phyloP scores from a whole-genome alignment of 1,140 invertebrate genomes.

The Eurosta solidaginis region DNA sequence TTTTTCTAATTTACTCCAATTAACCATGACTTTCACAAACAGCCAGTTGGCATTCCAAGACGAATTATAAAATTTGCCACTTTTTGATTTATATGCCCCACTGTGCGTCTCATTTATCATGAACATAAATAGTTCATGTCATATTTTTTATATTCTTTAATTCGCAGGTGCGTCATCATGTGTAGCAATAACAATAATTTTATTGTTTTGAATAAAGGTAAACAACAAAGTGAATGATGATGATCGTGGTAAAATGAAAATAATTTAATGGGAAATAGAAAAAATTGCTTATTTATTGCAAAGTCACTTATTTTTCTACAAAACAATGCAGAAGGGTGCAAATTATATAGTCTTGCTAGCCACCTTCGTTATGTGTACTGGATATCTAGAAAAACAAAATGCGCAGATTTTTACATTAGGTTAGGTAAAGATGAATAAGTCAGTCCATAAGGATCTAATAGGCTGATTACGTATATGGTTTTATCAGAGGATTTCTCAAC shows the following conservation, averaged over 20 bases:
- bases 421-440: too few relatives aligned
- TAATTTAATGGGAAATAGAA: neutral
- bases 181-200: slow-evolving; percentile 29
- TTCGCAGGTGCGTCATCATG: neutral
- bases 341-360: neutral
- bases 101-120: neutral
- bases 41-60: too few relatives aligned
- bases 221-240: neutral
- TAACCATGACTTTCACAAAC: too few relatives aligned
- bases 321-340: neutral
- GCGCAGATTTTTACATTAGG: neutral
- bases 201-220: slow-evolving; percentile 30
- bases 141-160: neutral
- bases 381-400: neutral
- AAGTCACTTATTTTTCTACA: neutral
- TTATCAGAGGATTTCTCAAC: too few relatives aligned
- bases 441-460: too few relatives aligned
- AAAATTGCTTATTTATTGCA: neutral
- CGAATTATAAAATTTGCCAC: too few relatives aligned
- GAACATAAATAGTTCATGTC: neutral
- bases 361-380: too few relatives aligned
- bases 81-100: too few relatives aligned
- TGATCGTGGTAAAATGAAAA: neutral
- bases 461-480: too few relatives aligned
- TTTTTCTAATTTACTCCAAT: too few relatives aligned